Conservation (phyloP, 2,888 invertebrate genomes). For the Anaspis maculata region DNA sequence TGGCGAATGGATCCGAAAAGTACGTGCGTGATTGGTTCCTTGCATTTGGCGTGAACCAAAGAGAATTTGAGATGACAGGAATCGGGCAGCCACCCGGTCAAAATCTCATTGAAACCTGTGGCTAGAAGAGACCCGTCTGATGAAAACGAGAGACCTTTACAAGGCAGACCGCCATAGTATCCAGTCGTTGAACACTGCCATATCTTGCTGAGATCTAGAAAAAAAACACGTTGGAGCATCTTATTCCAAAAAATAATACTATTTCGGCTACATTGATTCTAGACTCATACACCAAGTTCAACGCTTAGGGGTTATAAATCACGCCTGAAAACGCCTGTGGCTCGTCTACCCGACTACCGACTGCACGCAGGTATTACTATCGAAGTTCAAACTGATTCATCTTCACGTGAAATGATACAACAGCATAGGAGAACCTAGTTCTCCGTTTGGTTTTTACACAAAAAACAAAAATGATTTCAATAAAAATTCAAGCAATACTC, state of each 20-base stretch:
- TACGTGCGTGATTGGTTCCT: constrained; percentile 39
- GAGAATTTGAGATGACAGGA: constrained; percentile 50
- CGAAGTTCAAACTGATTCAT: too few species aligned
- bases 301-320: too few species aligned
- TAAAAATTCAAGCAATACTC: constrained; percentile 27
- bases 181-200: constrained; percentile 62
- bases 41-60: constrained; percentile 41
- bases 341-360: too few species aligned
- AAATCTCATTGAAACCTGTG: constrained; percentile 55
- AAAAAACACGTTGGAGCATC: too few species aligned
- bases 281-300: too few species aligned
- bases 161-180: constrained; percentile 51
- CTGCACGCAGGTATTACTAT: too few species aligned
- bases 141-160: constrained; percentile 56
- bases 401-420: too few species aligned
- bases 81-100: constrained; percentile 64
- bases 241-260: too few species aligned
- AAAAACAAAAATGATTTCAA: constrained; percentile 10
- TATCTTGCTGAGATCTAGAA: constrained; percentile 46
- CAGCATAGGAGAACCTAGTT: too few species aligned
- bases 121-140: constrained; percentile 69
- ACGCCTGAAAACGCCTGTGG: too few species aligned
- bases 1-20: constrained; percentile 52
- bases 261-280: too few species aligned
- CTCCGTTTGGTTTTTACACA: background rate